Percentiles rank a stretch among this genome's conserved stretches.
Conservation (phyloP, 2,113 vertebrate species). For the Plestiodon gilberti region DNA sequence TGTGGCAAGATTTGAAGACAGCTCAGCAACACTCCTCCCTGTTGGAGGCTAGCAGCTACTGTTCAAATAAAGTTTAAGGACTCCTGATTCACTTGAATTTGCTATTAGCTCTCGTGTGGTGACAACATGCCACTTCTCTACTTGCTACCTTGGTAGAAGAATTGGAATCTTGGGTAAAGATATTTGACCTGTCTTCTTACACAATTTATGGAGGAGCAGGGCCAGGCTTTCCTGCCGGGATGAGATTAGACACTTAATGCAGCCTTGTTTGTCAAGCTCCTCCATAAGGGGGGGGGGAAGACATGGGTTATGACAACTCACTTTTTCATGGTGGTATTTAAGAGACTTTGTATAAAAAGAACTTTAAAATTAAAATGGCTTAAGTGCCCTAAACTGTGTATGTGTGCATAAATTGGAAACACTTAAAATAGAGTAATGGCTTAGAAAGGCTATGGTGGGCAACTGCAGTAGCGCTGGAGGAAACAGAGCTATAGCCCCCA, state of each 20-base stretch:
- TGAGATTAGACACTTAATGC: conserved; percentile 37
- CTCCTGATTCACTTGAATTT: conserved; percentile 21
- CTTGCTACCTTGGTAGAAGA: not conserved
- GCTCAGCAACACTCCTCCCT: not conserved
- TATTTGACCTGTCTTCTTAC: not conserved
- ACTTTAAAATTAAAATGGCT: conserved; percentile 72
- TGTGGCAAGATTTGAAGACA: not conserved
- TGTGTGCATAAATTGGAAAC: not conserved
- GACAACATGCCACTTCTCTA: not conserved
- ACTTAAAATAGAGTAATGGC: not conserved
- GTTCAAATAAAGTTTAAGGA: not conserved
- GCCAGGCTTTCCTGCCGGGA: conserved; percentile 29
- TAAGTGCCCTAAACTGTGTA: conserved; percentile 36
- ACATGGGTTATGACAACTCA: conserved; percentile 46
- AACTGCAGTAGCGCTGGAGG: not conserved
- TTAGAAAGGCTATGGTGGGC: too few relatives aligned
- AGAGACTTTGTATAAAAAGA: conserved; percentile 76
- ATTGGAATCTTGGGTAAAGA: not conserved
- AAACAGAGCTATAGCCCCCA: too few relatives aligned
- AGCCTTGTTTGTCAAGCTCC: conserved; percentile 61
- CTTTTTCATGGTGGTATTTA: conserved; percentile 62
- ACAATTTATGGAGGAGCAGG: not conserved
- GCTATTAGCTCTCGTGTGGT: not conserved
- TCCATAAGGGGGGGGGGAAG: conserved; percentile 59
- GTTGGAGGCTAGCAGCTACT: too few relatives aligned